Evolutionary conservation across 37 sponge, comb jelly and placozoan species (phyloP), one percentile per base, ranked within the genome.

Genomic region (Spongilla lacustris): DNA sequence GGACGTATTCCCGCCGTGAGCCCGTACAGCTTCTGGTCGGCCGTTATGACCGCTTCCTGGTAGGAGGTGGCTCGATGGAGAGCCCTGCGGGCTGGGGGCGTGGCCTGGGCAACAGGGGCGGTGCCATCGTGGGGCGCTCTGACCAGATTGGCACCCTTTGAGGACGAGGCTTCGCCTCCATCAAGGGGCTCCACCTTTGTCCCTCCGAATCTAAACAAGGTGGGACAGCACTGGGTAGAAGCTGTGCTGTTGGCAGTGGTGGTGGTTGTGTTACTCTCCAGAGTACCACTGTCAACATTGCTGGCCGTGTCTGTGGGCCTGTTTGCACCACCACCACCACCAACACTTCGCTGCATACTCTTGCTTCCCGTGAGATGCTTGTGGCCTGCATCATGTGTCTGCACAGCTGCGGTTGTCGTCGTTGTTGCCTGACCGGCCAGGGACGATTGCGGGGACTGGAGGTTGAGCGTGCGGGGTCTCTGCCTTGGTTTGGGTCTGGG

Each of bases 1-100:
- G 74, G 66, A 22, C 29, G 50, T 29, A 73, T 74, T 37, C 74
- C 83, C 29, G 74, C 83, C 22, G 74, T 36, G 25, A 73, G 35
- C 48, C 66, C 73, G 21, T 32, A 29, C 27, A 66, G 34, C 21
- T 23, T 69, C 37, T 21, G 36, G 23, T 86, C 74, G 12, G 35
- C 81, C 23, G 46, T 75, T 48, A 81, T 13, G 11, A 82, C 78
- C 38, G 89, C 83, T 37, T 88, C 83, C 69, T 76, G 77, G 83
- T 82, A 88, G 28, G 89, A 88, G 67, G 22, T 9, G 9, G 66
- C 68, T 26, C 89, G 38, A 12, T 68, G 85, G 32, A 84, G 32
- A 28, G 84, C 24, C 17, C 31, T 46, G 46, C 8, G 46, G 46
- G 8, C 8, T 4, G 46, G 4, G 46, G 46, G 46, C 46, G 46